A percentile compares a stretch with the other conserved stretches of the same genome.
phyloP scores from a whole-genome alignment of 1,140 invertebrate species.

The Aphaenogaster rudis region DNA sequence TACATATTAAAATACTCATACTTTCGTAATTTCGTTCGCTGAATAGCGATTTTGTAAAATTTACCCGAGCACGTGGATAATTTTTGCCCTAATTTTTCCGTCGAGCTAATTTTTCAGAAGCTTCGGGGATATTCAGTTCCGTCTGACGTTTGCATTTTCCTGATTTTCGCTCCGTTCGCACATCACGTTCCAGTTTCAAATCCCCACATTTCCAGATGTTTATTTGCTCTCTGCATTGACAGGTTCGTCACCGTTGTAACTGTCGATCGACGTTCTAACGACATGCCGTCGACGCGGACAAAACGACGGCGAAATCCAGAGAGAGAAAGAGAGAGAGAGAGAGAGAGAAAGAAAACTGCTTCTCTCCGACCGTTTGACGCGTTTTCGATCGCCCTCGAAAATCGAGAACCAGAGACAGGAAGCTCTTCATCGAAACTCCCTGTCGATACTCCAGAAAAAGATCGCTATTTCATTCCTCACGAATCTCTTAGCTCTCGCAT shows the following conservation, averaged over 20 bases:
- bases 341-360: not conserved
- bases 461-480: conserved; percentile 39
- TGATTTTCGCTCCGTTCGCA: conserved; percentile 46
- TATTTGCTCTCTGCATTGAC: conserved; percentile 68
- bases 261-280: conserved; percentile 69
- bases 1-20: not conserved
- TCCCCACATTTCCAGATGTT: conserved; percentile 59
- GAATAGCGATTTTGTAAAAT: conserved; percentile 9
- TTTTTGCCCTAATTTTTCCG: conserved; percentile 30
- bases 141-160: conserved; percentile 45
- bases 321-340: conserved; percentile 4
- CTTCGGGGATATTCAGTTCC: conserved; percentile 7
- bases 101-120: conserved; percentile 14
- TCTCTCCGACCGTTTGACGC: conserved; percentile 46
- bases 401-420: conserved; percentile 50
- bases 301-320: conserved; percentile 57
- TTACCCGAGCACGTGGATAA: conserved; percentile 1
- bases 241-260: conserved; percentile 73
- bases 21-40: not conserved
- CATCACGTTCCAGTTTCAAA: conserved; percentile 60
- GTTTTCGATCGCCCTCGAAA: conserved; percentile 55
- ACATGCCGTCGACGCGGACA: conserved; percentile 53
- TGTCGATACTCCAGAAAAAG: conserved; percentile 46
- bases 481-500: not conserved
- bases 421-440: conserved; percentile 36